Base-by-base conservation (phyloP, 2,888 invertebrate species). In the Cancer borealis region DNA sequence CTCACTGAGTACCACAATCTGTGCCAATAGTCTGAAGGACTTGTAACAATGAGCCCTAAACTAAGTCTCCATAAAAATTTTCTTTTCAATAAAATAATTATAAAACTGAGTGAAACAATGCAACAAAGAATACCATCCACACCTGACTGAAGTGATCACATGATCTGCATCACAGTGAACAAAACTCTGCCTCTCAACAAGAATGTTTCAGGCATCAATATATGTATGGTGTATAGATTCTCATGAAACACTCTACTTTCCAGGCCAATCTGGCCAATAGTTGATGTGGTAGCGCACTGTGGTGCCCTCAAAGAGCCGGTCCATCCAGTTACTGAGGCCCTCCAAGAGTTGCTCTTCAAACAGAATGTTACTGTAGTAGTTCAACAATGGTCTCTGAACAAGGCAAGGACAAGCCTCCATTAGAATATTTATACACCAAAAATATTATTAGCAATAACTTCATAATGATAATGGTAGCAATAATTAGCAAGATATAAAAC, bases 241-340 rank as follows among this genome's bases (percentile, higher is more conserved):
- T 84, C 30, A 3, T 26, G 12, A 10, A 84, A 8, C 26, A 92
- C 91, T 60, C 84, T 93, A 96, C 90, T 95, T 96, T 14, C 95
- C 96, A 17, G 95, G 95, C 93, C 98, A 99, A 96, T 99, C 98
- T n/a, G 99, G 99, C 99, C 99, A 99, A 97, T 99, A 99, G 97
- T 99, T 99, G 96, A 99, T 98, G 97, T 98, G 98, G 97, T 99
- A 99, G 96, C 99, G 98, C 96, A 98, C 98, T 8, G 99, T 99
- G 96, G 98, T 98, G 96, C 99, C 99, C 96, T 99, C 99, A 96
- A 99, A 99, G 96, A 99, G 97, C 46, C 99, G 97, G 97, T 99
- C 99, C 96, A 99, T 97, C 99, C 99, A 99, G 97, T 98, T 98
- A 93, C 98, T 98, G 93, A 99, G 97, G 0, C 99, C 99, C 96